Evolutionary conservation across 1,140 invertebrate genomes (phyloP), one percentile per base, ranked within the genome.

Genomic region (Cydia splendana): DNA sequence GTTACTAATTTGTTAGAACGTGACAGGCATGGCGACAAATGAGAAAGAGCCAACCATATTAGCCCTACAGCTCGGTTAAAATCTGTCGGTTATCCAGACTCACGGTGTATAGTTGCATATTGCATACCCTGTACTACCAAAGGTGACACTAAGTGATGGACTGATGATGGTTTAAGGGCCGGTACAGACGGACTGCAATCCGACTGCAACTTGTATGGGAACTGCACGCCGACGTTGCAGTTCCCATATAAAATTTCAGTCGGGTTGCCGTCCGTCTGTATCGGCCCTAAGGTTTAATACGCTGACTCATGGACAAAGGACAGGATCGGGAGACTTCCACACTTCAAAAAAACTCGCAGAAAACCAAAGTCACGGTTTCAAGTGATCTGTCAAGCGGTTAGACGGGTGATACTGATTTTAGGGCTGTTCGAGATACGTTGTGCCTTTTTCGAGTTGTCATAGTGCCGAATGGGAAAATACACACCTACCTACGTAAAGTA

Each of bases 361-460:
- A 71, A 71, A 34, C 65, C 28, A 69, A 18, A 38, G n/a, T 71
- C 67, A 71, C 67, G 67, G 45, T 38, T 24, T 62, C 9, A 7
- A 12, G n/a, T 71, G 67, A 71, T 42, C n/a, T 71, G 38, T 71
- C 67, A 71, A 71, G 67, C 67, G 34, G 67, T 71, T 71, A 71
- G 67, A 38, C 30, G 30, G 7, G 45, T 42, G 67, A 42, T 71
- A 34, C 18, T 38, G 67, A 71, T 71, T 24, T 20, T 24, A 24
- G 20, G 67, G n/a, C n/a, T 18, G 38, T 71, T 69, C 45, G 67
- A n/a, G 6, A 53, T 38, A 30, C 67, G 67, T 12, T 42, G 34
- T 71, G 67, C 67, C 67, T 18, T 18, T 15, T 20, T 38, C 0
- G 12, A 65, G 20, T 65, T 51, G 48, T 18, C 57, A 62, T 9